phyloP scores from a whole-genome alignment of 2,888 invertebrate genomes.

The Macaria notata region DNA sequence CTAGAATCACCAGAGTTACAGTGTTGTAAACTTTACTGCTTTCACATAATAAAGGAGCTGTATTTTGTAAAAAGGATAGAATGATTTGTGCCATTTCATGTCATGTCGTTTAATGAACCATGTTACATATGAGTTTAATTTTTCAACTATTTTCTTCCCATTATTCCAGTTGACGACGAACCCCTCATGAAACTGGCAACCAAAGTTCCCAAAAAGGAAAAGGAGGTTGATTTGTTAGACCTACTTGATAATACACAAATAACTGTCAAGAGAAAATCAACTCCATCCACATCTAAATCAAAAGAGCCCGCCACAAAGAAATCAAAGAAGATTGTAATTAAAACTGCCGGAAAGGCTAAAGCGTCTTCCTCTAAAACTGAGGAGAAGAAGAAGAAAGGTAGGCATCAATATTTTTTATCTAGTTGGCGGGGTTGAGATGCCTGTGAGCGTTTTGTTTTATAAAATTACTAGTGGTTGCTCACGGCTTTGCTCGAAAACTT shows the following conservation, averaged over 20 bases:
- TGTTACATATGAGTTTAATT: no score
- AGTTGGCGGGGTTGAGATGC: conserved; percentile 43
- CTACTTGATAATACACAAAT: conserved; percentile 58
- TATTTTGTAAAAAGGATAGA: no score
- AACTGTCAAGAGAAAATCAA: conserved; percentile 61
- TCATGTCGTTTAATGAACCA: no score
- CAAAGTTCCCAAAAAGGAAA: conserved; percentile 71
- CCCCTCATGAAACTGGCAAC: conserved; percentile 66
- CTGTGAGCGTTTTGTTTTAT: conserved; percentile 34
- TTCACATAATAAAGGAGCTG: no score
- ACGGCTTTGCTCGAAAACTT: no score
- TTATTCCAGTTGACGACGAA: conserved; percentile 64
- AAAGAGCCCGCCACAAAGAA: conserved; percentile 59
- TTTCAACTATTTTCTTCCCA: no score
- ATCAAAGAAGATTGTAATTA: conserved; percentile 48
- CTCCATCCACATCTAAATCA: conserved; percentile 48
- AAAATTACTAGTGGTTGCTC: no score
- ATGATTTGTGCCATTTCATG: no score
- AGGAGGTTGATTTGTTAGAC: conserved; percentile 63
- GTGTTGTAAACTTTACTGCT: no score
- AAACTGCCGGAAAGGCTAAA: conserved; percentile 53
- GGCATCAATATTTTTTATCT: conserved; percentile 36
- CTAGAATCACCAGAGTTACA: no score
- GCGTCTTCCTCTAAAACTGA: conserved; percentile 38
- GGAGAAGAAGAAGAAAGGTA: conserved; percentile 77